Evolutionary conservation across 2,888 invertebrate genomes (phyloP).

Genomic region (Clitarchus hookeri): DNA sequence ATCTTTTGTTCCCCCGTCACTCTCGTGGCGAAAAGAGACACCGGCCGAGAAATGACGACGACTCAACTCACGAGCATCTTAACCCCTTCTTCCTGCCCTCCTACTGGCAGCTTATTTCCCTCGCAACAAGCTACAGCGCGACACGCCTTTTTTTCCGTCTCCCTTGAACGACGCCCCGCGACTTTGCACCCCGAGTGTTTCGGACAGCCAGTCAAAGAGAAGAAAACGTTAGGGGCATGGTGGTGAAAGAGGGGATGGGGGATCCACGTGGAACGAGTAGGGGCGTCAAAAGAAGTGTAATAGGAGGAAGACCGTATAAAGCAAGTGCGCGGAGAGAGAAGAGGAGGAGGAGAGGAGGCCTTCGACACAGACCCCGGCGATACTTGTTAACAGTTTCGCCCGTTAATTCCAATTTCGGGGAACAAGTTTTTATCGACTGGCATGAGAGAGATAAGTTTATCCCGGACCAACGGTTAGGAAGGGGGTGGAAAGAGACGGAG

Average conservation of each 20-base stretch:
- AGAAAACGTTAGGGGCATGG: neutral
- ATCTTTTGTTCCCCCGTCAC: too few species aligned
- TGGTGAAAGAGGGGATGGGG: neutral
- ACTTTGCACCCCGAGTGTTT: neutral
- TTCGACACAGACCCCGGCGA: neutral
- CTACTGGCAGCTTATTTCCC: neutral
- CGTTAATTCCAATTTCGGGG: slow-evolving; percentile 14
- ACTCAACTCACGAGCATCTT: too few species aligned
- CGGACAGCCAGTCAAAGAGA: slow-evolving; percentile 14
- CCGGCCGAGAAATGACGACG: too few species aligned
- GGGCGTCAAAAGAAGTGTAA: slow-evolving; percentile 10
- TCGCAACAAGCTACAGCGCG: neutral
- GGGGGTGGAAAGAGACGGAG: neutral
- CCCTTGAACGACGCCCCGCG: neutral
- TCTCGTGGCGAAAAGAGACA: too few species aligned
- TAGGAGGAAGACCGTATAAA: slow-evolving; percentile 14
- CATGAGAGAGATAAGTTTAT: neutral
- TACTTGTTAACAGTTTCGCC: slow-evolving; percentile 14
- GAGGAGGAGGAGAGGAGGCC: neutral
- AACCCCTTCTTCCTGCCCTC: neutral
- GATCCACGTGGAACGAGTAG: neutral
- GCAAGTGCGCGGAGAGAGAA: neutral
- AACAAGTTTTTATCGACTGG: slow-evolving; percentile 10
- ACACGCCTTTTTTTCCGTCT: neutral
- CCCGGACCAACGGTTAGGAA: neutral